These are phyloP conservation scores for Heteronetta atricapilla DNA, from an alignment of 2,113 vertebrate species.

Conservation along the genomic window DNA sequence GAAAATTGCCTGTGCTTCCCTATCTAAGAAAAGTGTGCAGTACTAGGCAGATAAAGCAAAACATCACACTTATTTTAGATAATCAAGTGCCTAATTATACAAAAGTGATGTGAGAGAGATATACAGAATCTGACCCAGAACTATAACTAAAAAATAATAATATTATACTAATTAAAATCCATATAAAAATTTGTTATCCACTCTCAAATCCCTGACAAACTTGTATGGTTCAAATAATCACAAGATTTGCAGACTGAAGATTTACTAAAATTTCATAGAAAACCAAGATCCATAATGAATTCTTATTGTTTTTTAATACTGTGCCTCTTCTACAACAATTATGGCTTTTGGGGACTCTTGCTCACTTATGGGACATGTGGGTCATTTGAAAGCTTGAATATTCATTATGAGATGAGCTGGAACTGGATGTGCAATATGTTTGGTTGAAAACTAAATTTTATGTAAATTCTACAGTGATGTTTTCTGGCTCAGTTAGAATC, in stretches of 20 bases:
- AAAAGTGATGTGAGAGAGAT: constrained; percentile 15
- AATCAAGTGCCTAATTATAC: constrained; percentile 38
- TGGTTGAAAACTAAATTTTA: constrained; percentile 67
- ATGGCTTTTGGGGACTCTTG: constrained; percentile 40
- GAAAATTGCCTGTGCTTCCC: neutral
- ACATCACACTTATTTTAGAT: constrained; percentile 40
- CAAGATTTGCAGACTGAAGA: constrained; percentile 34
- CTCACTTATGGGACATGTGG: constrained; percentile 55
- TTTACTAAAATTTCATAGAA: constrained; percentile 14
- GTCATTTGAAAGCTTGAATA: constrained; percentile 55
- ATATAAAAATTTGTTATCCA: constrained; percentile 20
- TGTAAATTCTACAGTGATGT: constrained; percentile 63
- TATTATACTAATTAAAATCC: constrained; percentile 44
- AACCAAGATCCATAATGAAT: constrained; percentile 29
- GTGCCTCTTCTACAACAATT: neutral
- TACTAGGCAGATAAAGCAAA: constrained; percentile 6
- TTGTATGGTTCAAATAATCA: neutral
- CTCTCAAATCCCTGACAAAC: constrained; percentile 24
- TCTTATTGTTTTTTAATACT: constrained; percentile 52
- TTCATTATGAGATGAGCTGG: constrained; percentile 64
- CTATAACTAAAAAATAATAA: constrained; percentile 45
- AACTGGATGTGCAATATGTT: constrained; percentile 49
- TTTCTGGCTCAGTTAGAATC: constrained; percentile 65
- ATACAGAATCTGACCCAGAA: constrained; percentile 24
- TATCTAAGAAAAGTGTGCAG: neutral